These are phyloP conservation scores for Drosophila chauvacae DNA, from an alignment of 1,140 invertebrate species.

Conservation along the genomic window DNA sequence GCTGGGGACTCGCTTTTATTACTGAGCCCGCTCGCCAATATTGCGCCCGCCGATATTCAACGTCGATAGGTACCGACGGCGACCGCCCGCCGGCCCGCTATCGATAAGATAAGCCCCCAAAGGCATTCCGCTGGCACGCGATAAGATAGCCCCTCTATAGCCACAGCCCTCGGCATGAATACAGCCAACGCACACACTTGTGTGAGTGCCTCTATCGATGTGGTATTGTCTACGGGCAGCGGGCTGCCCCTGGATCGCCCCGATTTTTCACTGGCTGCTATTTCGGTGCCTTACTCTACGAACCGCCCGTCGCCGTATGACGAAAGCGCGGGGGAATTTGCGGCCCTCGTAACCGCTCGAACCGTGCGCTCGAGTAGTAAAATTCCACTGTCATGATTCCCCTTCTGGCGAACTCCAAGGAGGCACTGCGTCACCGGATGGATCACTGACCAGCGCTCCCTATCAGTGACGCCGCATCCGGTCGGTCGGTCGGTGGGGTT, in stretches of 20 bases:
- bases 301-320: conserved; percentile 22
- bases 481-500: not conserved
- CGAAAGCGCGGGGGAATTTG: conserved; percentile 55
- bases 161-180: conserved; percentile 20
- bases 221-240: conserved; percentile 12
- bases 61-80: conserved; percentile 43
- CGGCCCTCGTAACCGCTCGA: not conserved
- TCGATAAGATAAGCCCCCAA: conserved; percentile 53
- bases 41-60: conserved; percentile 58
- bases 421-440: conserved; percentile 42
- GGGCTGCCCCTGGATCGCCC: conserved; percentile 16
- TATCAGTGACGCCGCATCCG: conserved; percentile 41
- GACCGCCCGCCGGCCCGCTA: conserved; percentile 32
- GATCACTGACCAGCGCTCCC: conserved; percentile 48
- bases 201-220: no score
- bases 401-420: conserved; percentile 16
- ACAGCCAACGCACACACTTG: not conserved
- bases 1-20: conserved; percentile 48
- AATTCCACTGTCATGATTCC: conserved; percentile 59
- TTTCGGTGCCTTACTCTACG: conserved; percentile 35
- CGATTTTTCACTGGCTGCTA: conserved; percentile 12
- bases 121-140: conserved; percentile 43
- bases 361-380: not conserved
- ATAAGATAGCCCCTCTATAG: conserved; percentile 38
- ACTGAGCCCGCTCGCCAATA: conserved; percentile 44